Evolutionary conservation across 2,888 invertebrate species (phyloP).

Genomic region (Maniola hyperantus): DNA sequence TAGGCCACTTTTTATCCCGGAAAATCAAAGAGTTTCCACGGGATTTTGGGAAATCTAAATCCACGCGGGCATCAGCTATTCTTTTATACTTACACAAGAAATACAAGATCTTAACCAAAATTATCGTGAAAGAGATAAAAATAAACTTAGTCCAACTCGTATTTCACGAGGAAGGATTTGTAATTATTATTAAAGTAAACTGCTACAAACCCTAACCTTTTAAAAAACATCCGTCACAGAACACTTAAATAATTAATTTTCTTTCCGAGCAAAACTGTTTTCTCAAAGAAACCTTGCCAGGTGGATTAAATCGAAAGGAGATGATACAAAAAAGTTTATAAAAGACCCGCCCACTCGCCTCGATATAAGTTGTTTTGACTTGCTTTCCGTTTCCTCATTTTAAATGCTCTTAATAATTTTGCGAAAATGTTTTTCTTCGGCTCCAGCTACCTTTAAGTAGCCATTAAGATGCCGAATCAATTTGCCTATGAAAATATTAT

Average conservation of each 20-base stretch:
- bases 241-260: slow-evolving; percentile 25
- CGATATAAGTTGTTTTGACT: slow-evolving; percentile 24
- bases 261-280: slow-evolving; percentile 19
- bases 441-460: slow-evolving; percentile 13
- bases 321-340: slow-evolving; percentile 22
- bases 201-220: slow-evolving; percentile 1
- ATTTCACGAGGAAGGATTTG: background rate
- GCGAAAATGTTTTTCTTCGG: slow-evolving; percentile 17
- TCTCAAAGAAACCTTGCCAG: slow-evolving; percentile 24
- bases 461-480: background rate
- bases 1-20: too few species aligned
- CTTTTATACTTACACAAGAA: too few species aligned
- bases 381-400: slow-evolving; percentile 9
- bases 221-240: slow-evolving; percentile 20
- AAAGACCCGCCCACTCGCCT: slow-evolving; percentile 13
- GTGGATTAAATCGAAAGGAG: slow-evolving; percentile 23
- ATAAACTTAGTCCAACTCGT: background rate
- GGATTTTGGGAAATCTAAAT: too few species aligned
- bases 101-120: too few species aligned
- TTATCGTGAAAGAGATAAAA: too few species aligned
- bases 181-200: slow-evolving; percentile 1
- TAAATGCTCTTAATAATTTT: slow-evolving; percentile 22
- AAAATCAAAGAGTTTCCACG: too few species aligned
- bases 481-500: slow-evolving; percentile 1
- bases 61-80: too few species aligned